Percentiles rank a stretch among this genome's conserved stretches.
phyloP scores from a whole-genome alignment of 1,140 invertebrate species.

The Magallana ariakensis region DNA sequence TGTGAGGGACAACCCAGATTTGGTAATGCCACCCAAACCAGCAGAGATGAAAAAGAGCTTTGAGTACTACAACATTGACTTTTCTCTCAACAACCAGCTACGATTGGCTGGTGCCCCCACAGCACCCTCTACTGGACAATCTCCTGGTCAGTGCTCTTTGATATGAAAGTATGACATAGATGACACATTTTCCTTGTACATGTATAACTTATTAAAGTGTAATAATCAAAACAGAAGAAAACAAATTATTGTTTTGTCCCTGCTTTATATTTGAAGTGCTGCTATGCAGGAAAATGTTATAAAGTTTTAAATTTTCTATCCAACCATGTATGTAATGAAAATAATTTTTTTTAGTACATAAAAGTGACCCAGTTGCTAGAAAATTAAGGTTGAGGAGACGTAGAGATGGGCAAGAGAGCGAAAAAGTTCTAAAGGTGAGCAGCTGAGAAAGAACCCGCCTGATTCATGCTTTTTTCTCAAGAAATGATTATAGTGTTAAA shows the following conservation, averaged over 20 bases:
- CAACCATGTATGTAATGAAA: no score
- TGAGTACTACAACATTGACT: slow-evolving; percentile 99
- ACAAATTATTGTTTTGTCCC: no score
- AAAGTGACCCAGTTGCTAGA: slow-evolving; percentile 94
- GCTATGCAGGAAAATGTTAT: no score
- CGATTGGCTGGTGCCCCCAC: slow-evolving; percentile 94
- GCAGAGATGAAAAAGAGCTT: slow-evolving; percentile 85
- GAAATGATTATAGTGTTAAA: no score
- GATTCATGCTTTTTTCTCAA: no score
- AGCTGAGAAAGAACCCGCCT: not conserved
- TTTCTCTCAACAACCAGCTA: slow-evolving; percentile 95
- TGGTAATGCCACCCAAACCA: slow-evolving; percentile 99
- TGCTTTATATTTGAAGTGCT: no score
- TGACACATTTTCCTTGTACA: no score
- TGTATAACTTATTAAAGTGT: no score
- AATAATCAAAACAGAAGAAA: no score
- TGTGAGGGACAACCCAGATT: slow-evolving; percentile 95
- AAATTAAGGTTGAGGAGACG: slow-evolving; percentile 89
- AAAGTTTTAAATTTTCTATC: no score
- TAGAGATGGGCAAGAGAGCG: slow-evolving; percentile 87
- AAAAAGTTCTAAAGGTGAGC: slow-evolving; percentile 92
- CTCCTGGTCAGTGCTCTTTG: slow-evolving; percentile 59
- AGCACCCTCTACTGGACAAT: slow-evolving; percentile 78
- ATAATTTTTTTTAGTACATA: slow-evolving; percentile 75
- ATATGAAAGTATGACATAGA: no score